Evolutionary conservation across 2,113 vertebrate species (phyloP), one percentile per base, ranked within the genome.

Genomic region (Tupaia chinensis): DNA sequence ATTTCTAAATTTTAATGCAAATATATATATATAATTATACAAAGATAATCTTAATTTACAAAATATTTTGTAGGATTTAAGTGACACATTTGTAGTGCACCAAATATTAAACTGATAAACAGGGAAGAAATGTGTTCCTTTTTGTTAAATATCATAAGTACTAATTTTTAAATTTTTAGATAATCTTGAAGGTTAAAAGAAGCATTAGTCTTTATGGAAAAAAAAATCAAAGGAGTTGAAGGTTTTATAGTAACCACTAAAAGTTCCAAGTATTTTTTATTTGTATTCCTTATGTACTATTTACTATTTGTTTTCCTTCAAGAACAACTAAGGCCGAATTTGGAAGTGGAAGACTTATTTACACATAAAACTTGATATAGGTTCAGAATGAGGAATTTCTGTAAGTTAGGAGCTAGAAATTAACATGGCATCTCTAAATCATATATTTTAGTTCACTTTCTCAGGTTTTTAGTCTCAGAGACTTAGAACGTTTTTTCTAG

Each of bases 1-100:
- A 83, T 89, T 95, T 54, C 78, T 89, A 70, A 95, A 76, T 86
- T 96, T 70, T 25, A 92, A 7, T 76, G 25, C 20, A 86, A 79
- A 68, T 32, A 32, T 90, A 70, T 77, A 29, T 89, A 23, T 95
- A 4, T 74, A 87, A 79, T 72, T 79, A 72, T 86, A n/a, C 3
- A 80, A 87, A 23, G 16, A 13, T 87, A 76, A 91, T 91, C 23
- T 96, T 86, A 88, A 70, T 93, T 94, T 82, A 83, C 3, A 82
- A 65, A 73, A 29, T 78, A 65, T 77, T 85, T 91, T 83, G 85
- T 95, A 72, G 25, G 32, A 60, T 54, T 91, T 93, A 83, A 74
- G 3, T 83, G 61, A 9, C 72, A 87, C n/a, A 5, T 29, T 82
- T 91, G 9, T 15, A 76, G 34, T 80, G 54, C 87, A 74, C 5